Evolutionary conservation across 2,113 vertebrate species (phyloP).

Genomic region (Plecturocebus donacophilus): DNA sequence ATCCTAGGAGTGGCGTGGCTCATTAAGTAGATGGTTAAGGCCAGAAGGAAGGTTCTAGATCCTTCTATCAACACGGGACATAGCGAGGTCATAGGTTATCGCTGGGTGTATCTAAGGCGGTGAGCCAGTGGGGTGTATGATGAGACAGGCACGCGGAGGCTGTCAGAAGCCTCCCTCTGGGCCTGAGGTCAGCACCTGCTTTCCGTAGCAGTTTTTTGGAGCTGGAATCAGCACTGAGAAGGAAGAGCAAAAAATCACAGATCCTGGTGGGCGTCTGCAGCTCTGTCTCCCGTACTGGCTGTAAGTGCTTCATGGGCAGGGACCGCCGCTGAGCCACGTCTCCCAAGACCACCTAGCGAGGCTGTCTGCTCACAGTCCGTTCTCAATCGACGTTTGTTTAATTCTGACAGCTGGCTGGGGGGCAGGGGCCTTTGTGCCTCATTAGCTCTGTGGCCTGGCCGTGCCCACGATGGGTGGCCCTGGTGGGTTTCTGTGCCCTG

Average conservation of each 20-base stretch:
- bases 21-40: not conserved
- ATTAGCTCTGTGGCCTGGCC: not conserved
- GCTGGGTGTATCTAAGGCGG: rapidly evolving
- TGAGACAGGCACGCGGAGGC: not conserved
- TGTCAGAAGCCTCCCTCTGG: rapidly evolving
- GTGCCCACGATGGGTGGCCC: not conserved
- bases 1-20: not conserved
- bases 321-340: rapidly evolving
- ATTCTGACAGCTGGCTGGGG: not conserved
- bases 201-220: not conserved
- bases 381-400: not conserved
- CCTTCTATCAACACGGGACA: rapidly evolving
- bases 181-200: not conserved
- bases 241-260: not conserved
- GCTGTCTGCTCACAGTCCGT: rapidly evolving
- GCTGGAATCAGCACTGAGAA: not conserved
- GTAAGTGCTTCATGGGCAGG: not conserved
- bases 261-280: not conserved
- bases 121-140: rapidly evolving
- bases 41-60: not conserved
- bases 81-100: not conserved
- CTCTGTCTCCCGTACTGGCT: not conserved
- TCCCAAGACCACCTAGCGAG: rapidly evolving
- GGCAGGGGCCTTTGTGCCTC: not conserved
- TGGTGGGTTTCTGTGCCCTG: rapidly evolving